phyloP scores from a whole-genome alignment of 2,888 invertebrate species.

The Eretmocerus hayati region DNA sequence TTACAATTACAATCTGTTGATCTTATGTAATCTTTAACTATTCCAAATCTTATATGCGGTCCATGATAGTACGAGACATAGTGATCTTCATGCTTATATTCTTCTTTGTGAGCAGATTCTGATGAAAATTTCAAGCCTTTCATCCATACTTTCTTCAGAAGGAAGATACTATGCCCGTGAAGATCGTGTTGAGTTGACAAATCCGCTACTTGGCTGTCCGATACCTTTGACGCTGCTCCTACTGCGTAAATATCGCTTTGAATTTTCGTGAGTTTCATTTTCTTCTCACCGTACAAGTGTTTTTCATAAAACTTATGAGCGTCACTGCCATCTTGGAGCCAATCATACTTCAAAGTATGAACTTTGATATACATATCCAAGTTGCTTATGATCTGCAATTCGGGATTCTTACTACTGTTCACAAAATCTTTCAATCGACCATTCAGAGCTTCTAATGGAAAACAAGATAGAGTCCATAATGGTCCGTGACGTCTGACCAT shows the following conservation, averaged over 20 bases:
- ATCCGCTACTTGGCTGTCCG: neutral
- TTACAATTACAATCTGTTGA: neutral
- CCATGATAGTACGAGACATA: neutral
- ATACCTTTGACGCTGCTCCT: neutral
- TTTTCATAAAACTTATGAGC: neutral
- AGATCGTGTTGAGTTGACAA: neutral
- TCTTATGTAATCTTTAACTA: neutral
- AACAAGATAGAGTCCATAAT: neutral
- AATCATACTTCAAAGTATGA: conserved; percentile 1
- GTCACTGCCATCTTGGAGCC: neutral
- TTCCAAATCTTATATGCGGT: neutral
- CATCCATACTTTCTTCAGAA: neutral
- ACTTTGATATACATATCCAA: neutral
- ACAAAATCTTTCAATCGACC: neutral
- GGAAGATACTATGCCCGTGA: neutral
- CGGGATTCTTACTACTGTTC: neutral
- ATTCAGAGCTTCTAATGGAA: neutral
- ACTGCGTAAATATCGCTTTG: neutral
- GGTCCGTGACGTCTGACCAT: neutral
- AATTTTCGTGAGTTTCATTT: neutral
- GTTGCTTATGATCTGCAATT: neutral
- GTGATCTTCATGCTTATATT: neutral
- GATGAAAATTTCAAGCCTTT: neutral
- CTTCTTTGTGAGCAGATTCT: neutral
- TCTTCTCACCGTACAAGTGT: neutral